Conservation (phyloP, 2,113 vertebrate genomes). For the Erinaceus europaeus region DNA sequence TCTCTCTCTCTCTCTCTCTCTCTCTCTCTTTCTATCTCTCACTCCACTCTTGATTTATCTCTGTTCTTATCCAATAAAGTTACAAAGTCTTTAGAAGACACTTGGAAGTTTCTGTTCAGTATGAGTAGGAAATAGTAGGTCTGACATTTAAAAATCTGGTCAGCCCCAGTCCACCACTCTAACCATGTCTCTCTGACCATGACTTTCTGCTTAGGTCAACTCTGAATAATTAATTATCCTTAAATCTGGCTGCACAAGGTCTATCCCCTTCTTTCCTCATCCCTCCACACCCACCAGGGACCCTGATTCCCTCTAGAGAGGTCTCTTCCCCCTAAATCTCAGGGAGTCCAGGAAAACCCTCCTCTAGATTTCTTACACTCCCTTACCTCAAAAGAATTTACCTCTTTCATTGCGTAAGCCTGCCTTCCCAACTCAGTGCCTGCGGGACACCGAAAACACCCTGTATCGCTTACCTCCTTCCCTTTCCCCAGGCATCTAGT, state of each 20-base stretch:
- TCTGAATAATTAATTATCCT: background rate
- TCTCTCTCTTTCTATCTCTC: too few relatives aligned
- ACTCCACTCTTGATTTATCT: too few relatives aligned
- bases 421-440: background rate
- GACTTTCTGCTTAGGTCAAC: background rate
- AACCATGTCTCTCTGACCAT: background rate
- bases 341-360: background rate
- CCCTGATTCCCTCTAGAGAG: background rate
- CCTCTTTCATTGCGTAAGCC: background rate
- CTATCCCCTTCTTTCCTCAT: background rate
- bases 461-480: background rate
- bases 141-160: background rate
- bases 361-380: background rate
- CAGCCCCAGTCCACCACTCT: background rate
- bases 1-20: too few relatives aligned
- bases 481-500: background rate
- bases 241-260: background rate
- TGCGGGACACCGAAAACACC: background rate
- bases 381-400: background rate
- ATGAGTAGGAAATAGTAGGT: background rate
- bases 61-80: too few relatives aligned
- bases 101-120: slow-evolving; percentile 12
- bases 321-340: background rate
- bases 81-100: too few relatives aligned
- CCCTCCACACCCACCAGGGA: background rate